phyloP scores from a whole-genome alignment of 35 echinoderm and acorn worm genomes.

The Nesometra sesokonis region DNA sequence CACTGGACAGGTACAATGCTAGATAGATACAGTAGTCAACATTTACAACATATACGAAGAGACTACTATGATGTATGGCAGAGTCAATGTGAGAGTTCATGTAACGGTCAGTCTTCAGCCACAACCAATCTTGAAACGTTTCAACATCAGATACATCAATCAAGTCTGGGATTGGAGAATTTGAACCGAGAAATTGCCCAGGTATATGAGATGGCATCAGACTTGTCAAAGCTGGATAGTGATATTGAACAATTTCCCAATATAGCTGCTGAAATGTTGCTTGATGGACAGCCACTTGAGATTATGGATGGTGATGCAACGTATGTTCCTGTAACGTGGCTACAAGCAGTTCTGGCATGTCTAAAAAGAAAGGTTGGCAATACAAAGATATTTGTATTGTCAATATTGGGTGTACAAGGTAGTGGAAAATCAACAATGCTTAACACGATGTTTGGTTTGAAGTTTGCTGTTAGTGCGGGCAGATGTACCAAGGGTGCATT shows the following conservation, averaged over 20 bases:
- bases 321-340: conserved; percentile 23
- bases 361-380: conserved; percentile 3
- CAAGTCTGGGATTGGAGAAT: conserved; percentile 11
- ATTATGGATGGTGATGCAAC: conserved; percentile 29
- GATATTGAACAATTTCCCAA: not conserved
- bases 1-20: not conserved
- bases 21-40: not conserved
- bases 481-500: conserved; percentile 16
- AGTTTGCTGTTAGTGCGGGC: conserved; percentile 35
- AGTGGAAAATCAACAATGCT: conserved; percentile 38
- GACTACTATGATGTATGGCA: conserved; percentile 3
- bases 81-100: too few species aligned
- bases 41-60: not conserved
- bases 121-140: too few species aligned
- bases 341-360: conserved; percentile 5
- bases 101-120: too few species aligned
- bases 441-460: conserved; percentile 27
- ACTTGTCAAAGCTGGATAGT: not conserved
- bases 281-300: conserved; percentile 21
- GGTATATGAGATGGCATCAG: conserved; percentile 5
- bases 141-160: too few species aligned
- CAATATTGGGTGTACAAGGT: conserved; percentile 33
- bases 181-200: conserved; percentile 22
- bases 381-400: conserved; percentile 11
- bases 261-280: conserved; percentile 15